These are phyloP conservation scores for Coleophora deauratella DNA, from an alignment of 2,888 invertebrate genomes.

Conservation along the genomic window DNA sequence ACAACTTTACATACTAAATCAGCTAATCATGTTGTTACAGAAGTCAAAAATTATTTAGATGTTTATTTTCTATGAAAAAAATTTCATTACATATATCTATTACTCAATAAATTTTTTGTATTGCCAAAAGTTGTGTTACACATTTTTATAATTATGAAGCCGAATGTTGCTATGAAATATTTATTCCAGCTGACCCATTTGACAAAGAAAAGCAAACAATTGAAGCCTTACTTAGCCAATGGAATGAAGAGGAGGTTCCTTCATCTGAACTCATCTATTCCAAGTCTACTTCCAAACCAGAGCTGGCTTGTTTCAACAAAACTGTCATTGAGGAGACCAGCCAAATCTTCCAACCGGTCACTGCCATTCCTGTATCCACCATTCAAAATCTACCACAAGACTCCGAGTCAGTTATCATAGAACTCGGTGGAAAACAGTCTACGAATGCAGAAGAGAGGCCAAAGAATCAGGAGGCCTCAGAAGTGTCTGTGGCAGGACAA, in stretches of 20 bases:
- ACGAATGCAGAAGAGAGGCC: background rate
- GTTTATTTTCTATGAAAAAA: no score
- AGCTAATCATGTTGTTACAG: no score
- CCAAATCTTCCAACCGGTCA: slow-evolving; percentile 50
- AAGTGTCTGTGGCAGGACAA: background rate
- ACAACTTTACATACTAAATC: no score
- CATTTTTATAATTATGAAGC: no score
- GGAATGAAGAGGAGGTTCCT: slow-evolving; percentile 63
- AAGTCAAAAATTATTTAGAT: no score
- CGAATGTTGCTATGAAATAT: no score
- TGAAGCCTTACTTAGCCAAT: slow-evolving; percentile 59
- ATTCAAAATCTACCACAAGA: slow-evolving; percentile 29
- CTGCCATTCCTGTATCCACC: slow-evolving; percentile 40
- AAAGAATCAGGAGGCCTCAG: background rate
- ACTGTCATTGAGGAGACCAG: slow-evolving; percentile 56
- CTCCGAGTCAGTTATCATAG: slow-evolving; percentile 41
- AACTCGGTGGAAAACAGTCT: slow-evolving; percentile 27
- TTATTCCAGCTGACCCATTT: slow-evolving; percentile 39
- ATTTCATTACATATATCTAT: no score
- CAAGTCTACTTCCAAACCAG: slow-evolving; percentile 19
- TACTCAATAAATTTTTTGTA: no score
- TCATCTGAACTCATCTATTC: slow-evolving; percentile 34
- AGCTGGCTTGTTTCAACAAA: slow-evolving; percentile 53
- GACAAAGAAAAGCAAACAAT: slow-evolving; percentile 58
- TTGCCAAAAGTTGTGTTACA: no score